Base-by-base conservation (phyloP, 2,113 vertebrate genomes). In the Pelusios castaneus region DNA sequence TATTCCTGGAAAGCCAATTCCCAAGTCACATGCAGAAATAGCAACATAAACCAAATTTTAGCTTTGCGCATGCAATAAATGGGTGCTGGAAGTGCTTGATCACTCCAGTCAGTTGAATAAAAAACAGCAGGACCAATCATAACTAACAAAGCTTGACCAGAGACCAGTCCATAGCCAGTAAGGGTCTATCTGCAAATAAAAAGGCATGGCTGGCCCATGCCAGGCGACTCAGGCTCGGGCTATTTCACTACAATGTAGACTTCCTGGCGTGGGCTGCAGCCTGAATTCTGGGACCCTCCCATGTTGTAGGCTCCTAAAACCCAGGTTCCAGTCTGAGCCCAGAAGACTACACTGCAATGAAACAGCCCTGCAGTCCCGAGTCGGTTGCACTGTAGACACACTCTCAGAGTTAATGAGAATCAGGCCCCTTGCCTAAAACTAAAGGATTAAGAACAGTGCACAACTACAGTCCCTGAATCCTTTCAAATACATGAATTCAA, bases 71-170 rank as follows among this genome's bases (percentile, higher is more conserved):
- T 27, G 73, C 24, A 11, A 43, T 43, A 75, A 75, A 38, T 25
- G 81, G 55, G 73, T 80, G 63, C 63, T 93, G 49, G 38, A 85
- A 89, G 60, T 31, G 76, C 89, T 80, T 93, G 88, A 89, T 54
- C 51, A 83, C 21, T 88, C 60, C 16, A 8, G n/a, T 67, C 60
- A 67, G 60, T 52, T 34, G 77, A 63, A 22, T 81, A 82, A 75
- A 54, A 77, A 54, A 45, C 75, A 86, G 82, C 54, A 24, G 49
- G 54, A 52, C 85, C 78, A 87, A 82, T 80, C 55, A 29, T 47
- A 82, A 25, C 73, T 14, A 6, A 81, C 73, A 76, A 79, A 91
- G 51, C 45, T 63, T 86, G 55, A 82, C 67, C 63, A 73, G 54
- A 38, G 38, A 75, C 76, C 16, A 27, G 22, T 79, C 67, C 70